Percentiles rank a stretch among this genome's conserved stretches.
Conservation (phyloP, 1,140 invertebrate species). For the Teleopsis dalmanni region DNA sequence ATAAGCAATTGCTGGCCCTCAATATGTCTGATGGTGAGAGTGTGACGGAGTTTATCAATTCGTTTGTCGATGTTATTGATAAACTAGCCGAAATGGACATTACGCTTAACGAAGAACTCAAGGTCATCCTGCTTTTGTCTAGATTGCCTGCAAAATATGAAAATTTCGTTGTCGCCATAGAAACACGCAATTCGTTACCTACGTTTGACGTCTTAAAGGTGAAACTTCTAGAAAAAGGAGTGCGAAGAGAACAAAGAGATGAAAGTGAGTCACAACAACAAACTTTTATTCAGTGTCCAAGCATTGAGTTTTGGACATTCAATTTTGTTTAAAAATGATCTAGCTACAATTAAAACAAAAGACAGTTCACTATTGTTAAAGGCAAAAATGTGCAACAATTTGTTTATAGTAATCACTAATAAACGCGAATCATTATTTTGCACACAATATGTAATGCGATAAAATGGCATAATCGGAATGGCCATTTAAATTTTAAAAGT, state of each 20-base stretch:
- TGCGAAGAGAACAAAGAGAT: background rate
- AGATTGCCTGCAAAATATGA: slow-evolving; percentile 12
- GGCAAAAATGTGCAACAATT: too few relatives aligned
- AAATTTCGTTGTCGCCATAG: slow-evolving; percentile 16
- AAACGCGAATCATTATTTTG: too few relatives aligned
- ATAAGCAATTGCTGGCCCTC: slow-evolving; percentile 10
- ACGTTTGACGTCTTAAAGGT: slow-evolving; percentile 10
- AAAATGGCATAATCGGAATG: too few relatives aligned
- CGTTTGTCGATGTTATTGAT: slow-evolving; percentile 7
- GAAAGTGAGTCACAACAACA: too few relatives aligned
- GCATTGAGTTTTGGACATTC: too few relatives aligned
- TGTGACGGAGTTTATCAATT: slow-evolving; percentile 9
- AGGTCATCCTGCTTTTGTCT: slow-evolving; percentile 13
- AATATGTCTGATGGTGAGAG: slow-evolving; percentile 7
- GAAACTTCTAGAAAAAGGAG: slow-evolving; percentile 14
- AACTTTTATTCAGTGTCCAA: too few relatives aligned
- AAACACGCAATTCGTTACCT: slow-evolving; percentile 11
- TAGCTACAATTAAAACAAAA: too few relatives aligned
- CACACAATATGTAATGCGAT: too few relatives aligned
- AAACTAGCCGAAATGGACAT: slow-evolving; percentile 10
- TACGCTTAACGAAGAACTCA: slow-evolving; percentile 6
- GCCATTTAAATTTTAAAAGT: too few relatives aligned
- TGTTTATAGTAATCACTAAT: too few relatives aligned
- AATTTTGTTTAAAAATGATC: too few relatives aligned
- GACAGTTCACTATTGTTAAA: too few relatives aligned